Evolutionary conservation across 2,888 invertebrate genomes (phyloP).

Genomic region (Dexiosoma caninum): DNA sequence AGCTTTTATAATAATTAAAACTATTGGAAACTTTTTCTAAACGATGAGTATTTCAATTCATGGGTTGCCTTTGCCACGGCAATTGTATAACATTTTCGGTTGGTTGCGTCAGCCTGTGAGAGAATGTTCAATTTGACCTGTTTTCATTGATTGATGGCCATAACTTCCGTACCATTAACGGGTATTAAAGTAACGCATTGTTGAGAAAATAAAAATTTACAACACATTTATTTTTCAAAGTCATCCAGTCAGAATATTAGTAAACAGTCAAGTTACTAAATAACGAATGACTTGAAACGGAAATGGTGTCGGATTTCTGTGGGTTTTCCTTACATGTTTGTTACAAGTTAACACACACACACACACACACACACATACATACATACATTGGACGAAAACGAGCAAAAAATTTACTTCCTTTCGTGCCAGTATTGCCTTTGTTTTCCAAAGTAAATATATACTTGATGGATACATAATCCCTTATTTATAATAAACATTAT

Average conservation of each 20-base stretch:
- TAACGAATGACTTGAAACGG: constrained; percentile 47
- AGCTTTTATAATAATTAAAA: not conserved
- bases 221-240: not conserved
- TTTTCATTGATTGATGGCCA: constrained; percentile 44
- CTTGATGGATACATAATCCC: not conserved
- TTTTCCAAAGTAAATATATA: not conserved
- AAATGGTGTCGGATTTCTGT: constrained; percentile 59
- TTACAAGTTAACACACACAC: too few relatives aligned
- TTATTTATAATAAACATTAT: constrained; percentile 14
- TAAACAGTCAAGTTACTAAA: constrained; percentile 36
- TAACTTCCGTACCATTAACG: constrained; percentile 43
- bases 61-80: not conserved
- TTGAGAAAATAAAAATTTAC: not conserved
- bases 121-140: constrained; percentile 25
- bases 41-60: not conserved
- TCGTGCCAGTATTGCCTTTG: constrained; percentile 4
- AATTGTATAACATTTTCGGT: not conserved
- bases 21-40: not conserved
- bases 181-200: constrained; percentile 25
- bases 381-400: not conserved
- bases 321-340: constrained; percentile 39
- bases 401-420: constrained; percentile 4
- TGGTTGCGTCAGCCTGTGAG: not conserved
- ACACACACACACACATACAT: too few relatives aligned
- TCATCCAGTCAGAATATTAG: not conserved